A percentile compares a stretch with the other conserved stretches of the same genome.
These are phyloP conservation scores for Gryllus bimaculatus DNA, from an alignment of 1,140 invertebrate genomes.

Conservation along the genomic window DNA sequence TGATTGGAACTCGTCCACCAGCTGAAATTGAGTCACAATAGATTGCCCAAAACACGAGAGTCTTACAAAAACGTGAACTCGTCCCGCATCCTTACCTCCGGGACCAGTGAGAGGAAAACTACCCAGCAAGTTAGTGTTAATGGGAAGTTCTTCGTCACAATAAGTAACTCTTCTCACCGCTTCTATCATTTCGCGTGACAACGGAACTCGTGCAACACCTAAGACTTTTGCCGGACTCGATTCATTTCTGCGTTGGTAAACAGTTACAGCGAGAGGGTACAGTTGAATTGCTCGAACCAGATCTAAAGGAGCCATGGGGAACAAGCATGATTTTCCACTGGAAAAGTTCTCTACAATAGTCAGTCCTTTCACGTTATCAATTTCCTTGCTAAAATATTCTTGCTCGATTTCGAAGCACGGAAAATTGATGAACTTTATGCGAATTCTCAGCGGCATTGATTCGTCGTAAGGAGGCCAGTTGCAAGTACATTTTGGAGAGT, in stretches of 20 bases:
- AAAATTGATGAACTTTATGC: slow-evolving; percentile 27
- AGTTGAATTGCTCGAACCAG: slow-evolving; percentile 25
- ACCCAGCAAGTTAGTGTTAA: slow-evolving; percentile 23
- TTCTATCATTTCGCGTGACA: slow-evolving; percentile 23
- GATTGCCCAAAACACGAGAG: slow-evolving; percentile 30
- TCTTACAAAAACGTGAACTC: slow-evolving; percentile 25
- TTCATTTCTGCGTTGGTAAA: neutral
- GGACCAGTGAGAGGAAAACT: slow-evolving; percentile 26
- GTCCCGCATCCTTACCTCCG: slow-evolving; percentile 22
- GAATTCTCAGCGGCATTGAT: slow-evolving; percentile 20
- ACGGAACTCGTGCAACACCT: slow-evolving; percentile 21
- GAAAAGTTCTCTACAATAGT: slow-evolving; percentile 16
- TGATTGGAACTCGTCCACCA: slow-evolving; percentile 23
- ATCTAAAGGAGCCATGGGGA: slow-evolving; percentile 24
- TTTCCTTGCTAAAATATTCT: slow-evolving; percentile 23
- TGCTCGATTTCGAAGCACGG: slow-evolving; percentile 26
- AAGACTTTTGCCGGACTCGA: slow-evolving; percentile 10
- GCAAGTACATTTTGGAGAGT: neutral
- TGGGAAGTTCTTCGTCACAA: slow-evolving; percentile 20
- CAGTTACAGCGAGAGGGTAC: slow-evolving; percentile 25
- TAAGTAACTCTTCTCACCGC: slow-evolving; percentile 19
- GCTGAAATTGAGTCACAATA: slow-evolving; percentile 28
- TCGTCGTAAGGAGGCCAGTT: slow-evolving; percentile 16
- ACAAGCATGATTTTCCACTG: slow-evolving; percentile 30
- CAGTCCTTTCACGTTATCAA: slow-evolving; percentile 13